Conservation (phyloP, 1,140 invertebrate genomes). For the Orchestia grillus region DNA sequence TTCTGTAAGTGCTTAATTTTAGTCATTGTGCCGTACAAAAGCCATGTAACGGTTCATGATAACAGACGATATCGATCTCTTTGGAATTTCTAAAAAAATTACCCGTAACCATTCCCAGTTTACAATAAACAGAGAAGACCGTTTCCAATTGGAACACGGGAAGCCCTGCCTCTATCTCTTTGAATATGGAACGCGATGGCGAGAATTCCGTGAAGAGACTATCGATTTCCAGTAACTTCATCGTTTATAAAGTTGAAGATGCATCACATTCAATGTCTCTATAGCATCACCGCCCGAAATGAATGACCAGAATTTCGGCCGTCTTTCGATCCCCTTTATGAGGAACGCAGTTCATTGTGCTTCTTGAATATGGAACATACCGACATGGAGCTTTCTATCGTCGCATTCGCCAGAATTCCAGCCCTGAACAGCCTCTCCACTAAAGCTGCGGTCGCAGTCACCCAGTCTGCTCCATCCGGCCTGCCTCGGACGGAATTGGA, state of each 20-base stretch:
- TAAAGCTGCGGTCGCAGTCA: not conserved
- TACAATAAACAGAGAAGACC: not conserved
- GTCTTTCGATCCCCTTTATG: not conserved
- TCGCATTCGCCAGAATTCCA: not conserved
- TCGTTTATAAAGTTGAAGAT: not conserved
- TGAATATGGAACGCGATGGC: not conserved
- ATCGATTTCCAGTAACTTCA: slow-evolving; percentile 8
- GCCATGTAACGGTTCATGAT: not conserved
- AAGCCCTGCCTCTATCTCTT: not conserved
- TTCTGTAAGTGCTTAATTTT: too few relatives aligned
- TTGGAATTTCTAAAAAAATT: not conserved
- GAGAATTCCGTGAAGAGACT: not conserved
- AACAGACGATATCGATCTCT: not conserved
- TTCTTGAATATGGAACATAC: slow-evolving; percentile 9
- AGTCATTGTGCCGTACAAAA: not conserved
- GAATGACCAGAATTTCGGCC: not conserved
- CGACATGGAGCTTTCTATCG: not conserved
- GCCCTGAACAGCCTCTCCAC: not conserved
- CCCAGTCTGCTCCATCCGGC: not conserved
- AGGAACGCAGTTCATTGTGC: slow-evolving; percentile 6
- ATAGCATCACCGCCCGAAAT: not conserved
- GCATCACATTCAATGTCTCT: not conserved
- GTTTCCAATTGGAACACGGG: not conserved
- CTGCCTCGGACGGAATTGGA: not conserved
- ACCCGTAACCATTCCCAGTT: not conserved